Percentiles rank a stretch among this genome's conserved stretches.
Conservation (phyloP, 2,888 invertebrate genomes). For the Biston stratarius region DNA sequence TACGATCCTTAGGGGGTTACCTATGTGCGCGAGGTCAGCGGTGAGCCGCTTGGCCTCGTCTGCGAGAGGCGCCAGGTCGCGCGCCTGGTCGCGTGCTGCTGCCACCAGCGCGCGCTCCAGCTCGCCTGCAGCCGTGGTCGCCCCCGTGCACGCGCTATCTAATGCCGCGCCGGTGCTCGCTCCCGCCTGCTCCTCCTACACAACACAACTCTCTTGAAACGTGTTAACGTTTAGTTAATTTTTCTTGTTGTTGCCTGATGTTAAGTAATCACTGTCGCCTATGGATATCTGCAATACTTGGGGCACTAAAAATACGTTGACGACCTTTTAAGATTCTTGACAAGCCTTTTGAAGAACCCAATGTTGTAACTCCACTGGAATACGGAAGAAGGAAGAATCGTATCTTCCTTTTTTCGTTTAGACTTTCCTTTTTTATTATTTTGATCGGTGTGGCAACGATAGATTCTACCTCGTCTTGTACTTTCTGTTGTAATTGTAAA, state of each 20-base stretch:
- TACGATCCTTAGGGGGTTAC: constrained; percentile 76
- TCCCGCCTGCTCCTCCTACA: constrained; percentile 75
- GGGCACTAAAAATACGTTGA: too few relatives aligned
- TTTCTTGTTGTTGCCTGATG: neutral
- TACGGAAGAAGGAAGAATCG: too few relatives aligned
- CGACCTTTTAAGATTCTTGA: too few relatives aligned
- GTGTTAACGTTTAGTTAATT: neutral
- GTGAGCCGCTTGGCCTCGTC: constrained; percentile 79
- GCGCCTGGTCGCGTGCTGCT: constrained; percentile 83
- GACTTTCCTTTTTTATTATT: too few relatives aligned
- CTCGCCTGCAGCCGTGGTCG: constrained; percentile 94
- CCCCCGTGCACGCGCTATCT: constrained; percentile 87
- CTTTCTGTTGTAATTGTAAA: too few relatives aligned
- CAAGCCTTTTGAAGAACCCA: too few relatives aligned
- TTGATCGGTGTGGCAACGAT: too few relatives aligned
- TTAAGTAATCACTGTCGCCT: too few relatives aligned
- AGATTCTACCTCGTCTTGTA: too few relatives aligned
- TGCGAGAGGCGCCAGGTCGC: constrained; percentile 77
- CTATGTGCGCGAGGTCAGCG: constrained; percentile 82
- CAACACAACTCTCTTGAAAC: neutral
- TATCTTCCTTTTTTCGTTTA: too few relatives aligned
- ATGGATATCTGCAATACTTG: too few relatives aligned
- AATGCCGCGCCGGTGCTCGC: constrained; percentile 76
- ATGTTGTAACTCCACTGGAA: too few relatives aligned
- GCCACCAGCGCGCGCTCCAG: constrained; percentile 92